Evolutionary conservation across 1,140 invertebrate species (phyloP), one percentile per base, ranked within the genome.

Genomic region (Scaptodrosophila lebanonensis): DNA sequence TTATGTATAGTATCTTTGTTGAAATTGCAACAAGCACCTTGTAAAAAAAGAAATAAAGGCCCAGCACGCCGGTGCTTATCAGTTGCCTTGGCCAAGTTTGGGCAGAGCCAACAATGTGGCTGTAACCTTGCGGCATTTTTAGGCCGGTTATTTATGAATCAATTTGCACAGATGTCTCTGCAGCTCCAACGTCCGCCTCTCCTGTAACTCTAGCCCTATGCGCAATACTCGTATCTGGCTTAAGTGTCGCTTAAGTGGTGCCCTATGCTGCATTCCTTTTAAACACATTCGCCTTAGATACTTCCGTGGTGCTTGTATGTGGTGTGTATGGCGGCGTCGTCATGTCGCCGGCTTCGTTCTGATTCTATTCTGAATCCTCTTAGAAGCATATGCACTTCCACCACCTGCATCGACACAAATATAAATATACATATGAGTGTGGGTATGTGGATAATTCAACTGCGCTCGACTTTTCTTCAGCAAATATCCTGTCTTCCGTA

Each of bases 401-500:
- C 20, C 1, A 5, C 5, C 8, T 9, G 6, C 1, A n/a, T 16
- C 9, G 22, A 15, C 38, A 0, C 16, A 12, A n/a, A n/a, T n/a
- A 8, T 11, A 13, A 25, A n/a, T 33, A 5, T 36, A 18, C 27
- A 20, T 17, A 12, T 48, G 6, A 15, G 9, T 11, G 48, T 32
- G 17, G 20, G 35, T 18, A 8, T 43, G 11, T 40, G 8, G 40
- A n/a, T n/a, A 25, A 4, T 25, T 25, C 22, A 25, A 4, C 22
- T 25, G 3, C 8, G 22, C 22, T 25, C 22, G 3, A 25, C 3
- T n/a, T n/a, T n/a, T n/a, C 18, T 44, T 38, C 45, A 56, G 52
- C 44, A 42, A 40, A 47, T 42, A 56, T 56, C 43, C 43, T 56
- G 11, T 45, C 43, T 51, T 49, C 51, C 36, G 43, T 49, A 57